phyloP scores from a whole-genome alignment of 2,113 vertebrate species.

The Lontra canadensis region DNA sequence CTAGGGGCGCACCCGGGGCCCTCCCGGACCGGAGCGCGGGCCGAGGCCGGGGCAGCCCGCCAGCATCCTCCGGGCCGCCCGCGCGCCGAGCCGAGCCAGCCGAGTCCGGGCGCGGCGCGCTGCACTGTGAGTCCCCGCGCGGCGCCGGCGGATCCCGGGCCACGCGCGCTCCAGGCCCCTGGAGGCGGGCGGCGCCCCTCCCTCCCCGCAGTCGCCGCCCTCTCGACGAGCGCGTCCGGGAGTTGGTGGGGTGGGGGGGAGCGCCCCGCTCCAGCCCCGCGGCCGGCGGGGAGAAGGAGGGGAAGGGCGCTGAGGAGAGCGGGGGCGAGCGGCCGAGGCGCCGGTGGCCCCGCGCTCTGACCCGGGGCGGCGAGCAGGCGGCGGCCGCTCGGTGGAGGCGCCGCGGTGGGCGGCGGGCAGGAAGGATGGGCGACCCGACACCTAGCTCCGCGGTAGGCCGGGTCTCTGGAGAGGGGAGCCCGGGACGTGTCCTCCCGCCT shows the following conservation, averaged over 20 bases:
- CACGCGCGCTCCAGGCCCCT: constrained; percentile 69
- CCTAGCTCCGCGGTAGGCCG: not conserved
- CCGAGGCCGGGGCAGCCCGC: constrained; percentile 57
- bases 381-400: not conserved
- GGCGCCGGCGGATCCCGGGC: constrained; percentile 42
- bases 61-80: constrained; percentile 62
- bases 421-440: not conserved
- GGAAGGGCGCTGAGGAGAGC: not conserved
- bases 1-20: constrained; percentile 47
- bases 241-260: not conserved
- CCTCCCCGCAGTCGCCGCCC: constrained; percentile 55
- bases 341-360: not conserved
- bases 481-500: not conserved
- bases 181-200: constrained; percentile 44
- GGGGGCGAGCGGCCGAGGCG: not conserved
- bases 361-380: not conserved
- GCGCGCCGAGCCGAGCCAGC: constrained; percentile 6
- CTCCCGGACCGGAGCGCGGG: constrained; percentile 43
- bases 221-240: not conserved
- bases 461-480: not conserved
- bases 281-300: not conserved
- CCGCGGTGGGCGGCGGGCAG: not conserved
- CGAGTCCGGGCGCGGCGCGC: constrained; percentile 50
- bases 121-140: constrained; percentile 46
- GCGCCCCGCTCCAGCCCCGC: not conserved